phyloP scores from a whole-genome alignment of 2,797 vertebrate species.

The Mastacembelus armatus region DNA sequence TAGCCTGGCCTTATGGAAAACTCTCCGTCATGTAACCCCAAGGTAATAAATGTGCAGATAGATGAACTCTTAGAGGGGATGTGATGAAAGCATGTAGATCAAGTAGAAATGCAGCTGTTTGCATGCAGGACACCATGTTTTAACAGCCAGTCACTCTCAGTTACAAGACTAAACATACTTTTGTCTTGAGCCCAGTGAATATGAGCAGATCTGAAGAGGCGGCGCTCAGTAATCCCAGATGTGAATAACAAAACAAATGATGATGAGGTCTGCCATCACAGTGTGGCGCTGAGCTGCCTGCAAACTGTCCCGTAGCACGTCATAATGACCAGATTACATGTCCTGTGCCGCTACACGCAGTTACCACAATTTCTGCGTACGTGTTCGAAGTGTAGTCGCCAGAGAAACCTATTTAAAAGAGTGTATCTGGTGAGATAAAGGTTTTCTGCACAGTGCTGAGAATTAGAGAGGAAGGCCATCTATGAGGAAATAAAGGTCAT shows the following conservation, averaged over 20 bases:
- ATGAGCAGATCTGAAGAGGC: conserved; percentile 33
- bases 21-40: conserved; percentile 29
- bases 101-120: conserved; percentile 18
- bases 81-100: conserved; percentile 41
- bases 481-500: conserved; percentile 71
- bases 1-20: conserved; percentile 56
- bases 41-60: conserved; percentile 39
- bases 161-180: conserved; percentile 10
- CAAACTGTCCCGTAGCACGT: conserved; percentile 24
- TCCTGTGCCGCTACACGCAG: conserved; percentile 46
- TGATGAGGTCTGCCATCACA: conserved; percentile 35
- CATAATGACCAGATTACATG: conserved; percentile 22
- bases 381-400: conserved; percentile 22
- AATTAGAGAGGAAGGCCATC: conserved; percentile 80
- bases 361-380: conserved; percentile 9
- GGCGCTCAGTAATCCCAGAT: conserved; percentile 30
- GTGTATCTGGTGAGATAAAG: conserved; percentile 53
- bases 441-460: conserved; percentile 81
- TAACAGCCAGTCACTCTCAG: conserved; percentile 14
- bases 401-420: conserved; percentile 14
- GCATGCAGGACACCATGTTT: not conserved
- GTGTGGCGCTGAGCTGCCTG: conserved; percentile 40
- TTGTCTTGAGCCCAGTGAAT: conserved; percentile 23
- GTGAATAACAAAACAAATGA: conserved; percentile 39
- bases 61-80: conserved; percentile 18